Conservation (phyloP, 2,888 invertebrate species). For the Drosophila fulvimacula region DNA sequence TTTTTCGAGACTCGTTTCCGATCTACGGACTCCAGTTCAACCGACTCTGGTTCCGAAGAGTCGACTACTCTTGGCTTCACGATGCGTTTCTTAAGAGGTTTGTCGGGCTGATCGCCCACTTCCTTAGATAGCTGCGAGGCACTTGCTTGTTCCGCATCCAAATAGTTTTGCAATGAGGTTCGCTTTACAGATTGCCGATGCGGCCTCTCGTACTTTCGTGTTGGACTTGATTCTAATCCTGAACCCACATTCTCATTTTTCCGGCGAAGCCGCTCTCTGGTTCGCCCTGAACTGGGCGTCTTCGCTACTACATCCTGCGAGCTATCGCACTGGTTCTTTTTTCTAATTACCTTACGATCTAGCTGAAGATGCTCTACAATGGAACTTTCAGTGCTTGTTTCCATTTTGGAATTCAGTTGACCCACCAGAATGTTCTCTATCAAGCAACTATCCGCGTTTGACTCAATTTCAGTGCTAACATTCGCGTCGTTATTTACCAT, state of each 20-base stretch:
- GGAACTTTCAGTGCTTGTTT: not conserved
- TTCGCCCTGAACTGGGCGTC: not conserved
- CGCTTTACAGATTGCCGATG: not conserved
- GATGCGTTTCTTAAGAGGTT: not conserved
- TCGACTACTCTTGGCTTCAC: not conserved
- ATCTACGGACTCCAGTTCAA: not conserved
- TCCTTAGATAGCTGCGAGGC: not conserved
- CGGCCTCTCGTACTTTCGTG: not conserved
- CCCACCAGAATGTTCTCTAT: not conserved
- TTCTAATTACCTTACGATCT: not conserved
- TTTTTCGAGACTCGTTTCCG: constrained; percentile 7
- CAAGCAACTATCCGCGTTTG: not conserved
- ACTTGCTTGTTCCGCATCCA: constrained; percentile 6
- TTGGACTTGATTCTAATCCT: constrained; percentile 7
- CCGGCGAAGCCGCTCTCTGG: not conserved
- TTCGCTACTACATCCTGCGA: not conserved
- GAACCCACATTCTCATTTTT: not conserved
- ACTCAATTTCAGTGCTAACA: constrained; percentile 8
- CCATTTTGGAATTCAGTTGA: not conserved
- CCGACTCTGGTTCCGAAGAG: not conserved
- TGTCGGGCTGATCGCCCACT: not conserved
- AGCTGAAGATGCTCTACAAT: not conserved
- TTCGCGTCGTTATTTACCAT: not conserved
- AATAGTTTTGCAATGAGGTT: constrained; percentile 8
- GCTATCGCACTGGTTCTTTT: not conserved